These are phyloP conservation scores for Turdus rufiventris DNA, from an alignment of 2,113 vertebrate species.

Conservation along the genomic window DNA sequence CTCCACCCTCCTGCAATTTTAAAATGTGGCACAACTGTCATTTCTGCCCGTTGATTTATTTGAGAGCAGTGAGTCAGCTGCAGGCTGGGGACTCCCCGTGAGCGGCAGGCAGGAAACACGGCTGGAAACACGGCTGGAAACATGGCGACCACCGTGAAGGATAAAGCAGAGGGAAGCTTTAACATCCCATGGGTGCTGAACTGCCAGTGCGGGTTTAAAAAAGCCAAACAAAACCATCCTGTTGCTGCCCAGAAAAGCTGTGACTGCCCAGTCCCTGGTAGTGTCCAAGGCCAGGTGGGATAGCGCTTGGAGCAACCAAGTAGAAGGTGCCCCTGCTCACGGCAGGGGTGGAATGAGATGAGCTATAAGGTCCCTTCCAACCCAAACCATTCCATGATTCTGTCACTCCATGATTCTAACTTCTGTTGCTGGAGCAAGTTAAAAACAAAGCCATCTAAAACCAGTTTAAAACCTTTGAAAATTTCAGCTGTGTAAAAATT, in stretches of 20 bases:
- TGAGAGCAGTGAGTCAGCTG: not conserved
- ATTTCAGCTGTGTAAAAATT: not conserved
- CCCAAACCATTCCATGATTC: not conserved
- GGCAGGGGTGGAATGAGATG: not conserved
- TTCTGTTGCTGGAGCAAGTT: not conserved
- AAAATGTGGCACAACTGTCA: not conserved
- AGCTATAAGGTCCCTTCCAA: not conserved
- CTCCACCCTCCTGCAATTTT: not conserved
- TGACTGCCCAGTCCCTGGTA: not conserved
- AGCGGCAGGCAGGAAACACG: not conserved
- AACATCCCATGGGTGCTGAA: rapidly evolving
- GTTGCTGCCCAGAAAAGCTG: not conserved
- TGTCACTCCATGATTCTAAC: not conserved
- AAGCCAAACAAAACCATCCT: not conserved
- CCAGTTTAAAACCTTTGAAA: not conserved
- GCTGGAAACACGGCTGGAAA: not conserved
- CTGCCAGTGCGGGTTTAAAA: not conserved
- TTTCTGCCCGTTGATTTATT: not conserved
- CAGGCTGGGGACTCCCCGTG: not conserved
- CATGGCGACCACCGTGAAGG: not conserved
- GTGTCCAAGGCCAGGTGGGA: not conserved
- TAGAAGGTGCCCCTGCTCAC: not conserved
- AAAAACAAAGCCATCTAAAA: not conserved
- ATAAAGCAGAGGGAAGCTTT: not conserved
- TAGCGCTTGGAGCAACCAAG: not conserved